These are phyloP conservation scores for Caloenas nicobarica DNA, from an alignment of 2,113 vertebrate species.

Conservation along the genomic window DNA sequence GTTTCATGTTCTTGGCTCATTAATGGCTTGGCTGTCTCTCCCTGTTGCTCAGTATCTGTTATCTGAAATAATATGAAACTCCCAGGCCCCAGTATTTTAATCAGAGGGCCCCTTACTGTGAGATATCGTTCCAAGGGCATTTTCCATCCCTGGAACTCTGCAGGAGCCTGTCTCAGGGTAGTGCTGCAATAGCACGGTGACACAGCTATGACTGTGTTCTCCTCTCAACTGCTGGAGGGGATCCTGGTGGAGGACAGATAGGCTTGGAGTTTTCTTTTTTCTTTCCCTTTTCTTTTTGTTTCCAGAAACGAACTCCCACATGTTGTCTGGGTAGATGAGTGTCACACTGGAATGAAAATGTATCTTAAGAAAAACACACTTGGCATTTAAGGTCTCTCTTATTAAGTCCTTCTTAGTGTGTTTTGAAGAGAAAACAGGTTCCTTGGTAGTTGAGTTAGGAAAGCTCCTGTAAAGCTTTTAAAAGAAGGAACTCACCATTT, in stretches of 20 bases:
- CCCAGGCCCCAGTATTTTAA: not conserved
- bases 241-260: not conserved
- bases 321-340: not conserved
- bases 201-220: not conserved
- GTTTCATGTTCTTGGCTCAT: not conserved
- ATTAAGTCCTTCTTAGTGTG: not conserved
- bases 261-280: not conserved
- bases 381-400: not conserved
- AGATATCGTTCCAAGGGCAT: not conserved
- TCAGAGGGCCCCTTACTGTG: not conserved
- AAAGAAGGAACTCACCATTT: not conserved
- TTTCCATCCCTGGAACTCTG: not conserved
- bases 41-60: not conserved
- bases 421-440: not conserved
- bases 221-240: not conserved
- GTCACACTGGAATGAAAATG: not conserved
- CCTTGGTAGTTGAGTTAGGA: not conserved
- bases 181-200: fast-evolving
- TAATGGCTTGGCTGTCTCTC: not conserved
- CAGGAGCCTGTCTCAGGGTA: not conserved
- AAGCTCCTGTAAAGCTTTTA: not conserved
- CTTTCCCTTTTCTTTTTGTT: not conserved
- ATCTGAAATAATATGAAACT: not conserved
- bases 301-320: not conserved
- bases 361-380: not conserved